Conservation (phyloP, 1,140 invertebrate species). For the Acyrthosiphon pisum region DNA sequence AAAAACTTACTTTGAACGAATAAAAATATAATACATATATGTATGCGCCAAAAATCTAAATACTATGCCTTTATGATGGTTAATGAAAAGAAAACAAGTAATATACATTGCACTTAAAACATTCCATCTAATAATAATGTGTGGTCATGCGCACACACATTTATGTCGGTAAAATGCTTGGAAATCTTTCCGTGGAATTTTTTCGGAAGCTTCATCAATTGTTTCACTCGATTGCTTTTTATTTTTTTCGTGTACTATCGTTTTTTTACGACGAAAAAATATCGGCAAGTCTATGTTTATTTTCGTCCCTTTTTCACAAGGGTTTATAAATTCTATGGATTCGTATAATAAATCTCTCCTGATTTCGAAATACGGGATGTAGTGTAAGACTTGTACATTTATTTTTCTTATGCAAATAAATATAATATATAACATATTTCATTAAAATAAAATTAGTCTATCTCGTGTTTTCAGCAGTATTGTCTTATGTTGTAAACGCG, state of each 20-base stretch:
- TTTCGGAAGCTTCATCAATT: neutral
- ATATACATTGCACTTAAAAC: neutral
- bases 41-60: neutral
- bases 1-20: neutral
- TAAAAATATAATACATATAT: neutral
- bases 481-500: neutral
- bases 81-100: neutral
- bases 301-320: neutral
- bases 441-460: neutral
- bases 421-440: neutral
- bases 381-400: neutral
- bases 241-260: neutral
- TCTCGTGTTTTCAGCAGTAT: neutral
- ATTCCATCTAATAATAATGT: neutral
- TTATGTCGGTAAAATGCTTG: neutral
- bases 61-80: neutral
- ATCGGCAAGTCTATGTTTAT: neutral
- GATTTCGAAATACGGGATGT: neutral
- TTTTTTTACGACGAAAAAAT: neutral
- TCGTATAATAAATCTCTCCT: neutral
- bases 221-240: slow-evolving; percentile 9
- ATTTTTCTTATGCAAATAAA: neutral
- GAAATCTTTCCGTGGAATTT: neutral
- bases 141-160: neutral
- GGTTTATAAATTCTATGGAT: neutral